Conservation (phyloP, 2,888 invertebrate species). For the Monopis laevigella region DNA sequence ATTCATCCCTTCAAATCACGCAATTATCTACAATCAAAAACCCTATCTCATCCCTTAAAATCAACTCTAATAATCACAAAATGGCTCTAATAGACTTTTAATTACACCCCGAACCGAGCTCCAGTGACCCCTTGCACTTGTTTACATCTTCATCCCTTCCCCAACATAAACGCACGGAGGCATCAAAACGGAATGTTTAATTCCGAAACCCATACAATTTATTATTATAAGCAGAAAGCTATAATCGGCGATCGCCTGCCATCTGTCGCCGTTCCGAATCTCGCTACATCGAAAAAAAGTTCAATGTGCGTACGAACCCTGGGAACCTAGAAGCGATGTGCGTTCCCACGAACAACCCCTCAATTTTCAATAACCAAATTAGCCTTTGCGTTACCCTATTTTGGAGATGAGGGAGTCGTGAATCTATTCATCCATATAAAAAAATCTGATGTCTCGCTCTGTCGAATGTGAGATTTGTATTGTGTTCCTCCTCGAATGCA, state of each 20-base stretch:
- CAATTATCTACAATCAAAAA: slow-evolving; percentile 40
- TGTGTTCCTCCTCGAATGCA: slow-evolving; percentile 63
- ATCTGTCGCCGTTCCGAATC: slow-evolving; percentile 66
- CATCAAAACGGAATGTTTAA: slow-evolving; percentile 66
- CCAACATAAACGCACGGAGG: slow-evolving; percentile 43
- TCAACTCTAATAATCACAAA: slow-evolving; percentile 54
- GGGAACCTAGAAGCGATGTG: slow-evolving; percentile 71
- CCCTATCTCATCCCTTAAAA: slow-evolving; percentile 39
- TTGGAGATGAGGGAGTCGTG: slow-evolving; percentile 66
- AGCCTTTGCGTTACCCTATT: slow-evolving; percentile 69
- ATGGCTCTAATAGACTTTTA: slow-evolving; percentile 62
- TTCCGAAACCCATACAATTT: slow-evolving; percentile 62
- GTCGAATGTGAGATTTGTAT: slow-evolving; percentile 29
- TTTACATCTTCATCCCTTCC: slow-evolving; percentile 63
- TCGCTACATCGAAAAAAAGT: slow-evolving; percentile 55
- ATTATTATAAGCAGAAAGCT: slow-evolving; percentile 60
- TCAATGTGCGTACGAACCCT: slow-evolving; percentile 66
- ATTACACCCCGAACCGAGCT: slow-evolving; percentile 49
- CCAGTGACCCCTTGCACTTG: slow-evolving; percentile 67
- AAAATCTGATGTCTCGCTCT: slow-evolving; percentile 47
- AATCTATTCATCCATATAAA: slow-evolving; percentile 64
- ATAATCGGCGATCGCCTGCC: slow-evolving; percentile 54
- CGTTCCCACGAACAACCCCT: slow-evolving; percentile 75
- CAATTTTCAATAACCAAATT: slow-evolving; percentile 69
- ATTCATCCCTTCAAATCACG: slow-evolving; percentile 7